These are phyloP conservation scores for Garra rufa DNA, from an alignment of 2,113 vertebrate genomes.

Conservation along the genomic window DNA sequence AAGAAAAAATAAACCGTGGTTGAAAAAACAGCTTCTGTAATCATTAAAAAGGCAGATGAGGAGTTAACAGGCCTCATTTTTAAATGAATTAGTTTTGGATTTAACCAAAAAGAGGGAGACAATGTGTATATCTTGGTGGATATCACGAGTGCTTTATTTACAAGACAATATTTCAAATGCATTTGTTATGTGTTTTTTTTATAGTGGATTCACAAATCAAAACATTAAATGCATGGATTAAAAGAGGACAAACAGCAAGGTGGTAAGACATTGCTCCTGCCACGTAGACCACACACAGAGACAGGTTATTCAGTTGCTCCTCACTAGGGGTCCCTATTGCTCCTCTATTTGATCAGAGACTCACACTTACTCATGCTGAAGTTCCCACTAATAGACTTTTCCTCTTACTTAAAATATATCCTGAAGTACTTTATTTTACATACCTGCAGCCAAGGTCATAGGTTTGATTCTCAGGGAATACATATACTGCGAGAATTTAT, in stretches of 20 bases:
- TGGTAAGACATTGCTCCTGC: constrained; percentile 11
- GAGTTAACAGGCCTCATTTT: not conserved
- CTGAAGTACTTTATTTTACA: not conserved
- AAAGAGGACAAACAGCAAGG: not conserved
- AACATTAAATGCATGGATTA: not conserved
- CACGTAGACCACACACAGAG: constrained; percentile 14
- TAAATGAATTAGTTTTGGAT: not conserved
- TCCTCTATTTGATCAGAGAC: constrained; percentile 18
- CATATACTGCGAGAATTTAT: not conserved
- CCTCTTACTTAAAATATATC: not conserved
- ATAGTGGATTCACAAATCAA: not conserved
- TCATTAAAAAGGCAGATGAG: not conserved
- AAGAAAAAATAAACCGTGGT: not conserved
- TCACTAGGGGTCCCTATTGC: constrained; percentile 47
- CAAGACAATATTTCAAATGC: not conserved
- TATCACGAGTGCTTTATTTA: not conserved
- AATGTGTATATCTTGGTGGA: not conserved
- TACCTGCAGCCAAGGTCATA: not conserved
- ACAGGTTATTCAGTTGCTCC: not conserved
- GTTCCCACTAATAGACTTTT: not conserved
- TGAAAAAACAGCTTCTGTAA: not conserved
- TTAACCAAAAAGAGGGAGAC: not conserved
- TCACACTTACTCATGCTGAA: not conserved
- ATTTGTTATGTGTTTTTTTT: not conserved
- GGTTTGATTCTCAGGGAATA: not conserved